A percentile compares a stretch with the other conserved stretches of the same genome.
Evolutionary conservation across 2,113 vertebrate species (phyloP).

Genomic region (Carassius carassius): DNA sequence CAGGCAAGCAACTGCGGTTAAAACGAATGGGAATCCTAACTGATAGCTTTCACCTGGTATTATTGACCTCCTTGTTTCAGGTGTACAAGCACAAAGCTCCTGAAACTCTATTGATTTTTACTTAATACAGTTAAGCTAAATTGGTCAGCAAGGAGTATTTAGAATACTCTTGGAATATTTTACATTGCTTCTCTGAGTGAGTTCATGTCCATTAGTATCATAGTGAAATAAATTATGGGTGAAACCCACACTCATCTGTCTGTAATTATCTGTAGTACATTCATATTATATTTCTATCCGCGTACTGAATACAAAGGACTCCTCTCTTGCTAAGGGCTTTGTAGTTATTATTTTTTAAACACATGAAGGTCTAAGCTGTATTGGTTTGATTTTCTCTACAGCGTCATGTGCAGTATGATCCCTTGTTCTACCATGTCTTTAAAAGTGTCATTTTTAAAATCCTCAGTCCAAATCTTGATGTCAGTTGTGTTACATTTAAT

Average conservation of each 20-base stretch:
- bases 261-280: background rate
- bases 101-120: constrained; percentile 4
- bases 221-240: background rate
- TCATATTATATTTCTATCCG: background rate
- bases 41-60: background rate
- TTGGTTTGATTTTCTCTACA: background rate
- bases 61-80: background rate
- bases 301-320: background rate
- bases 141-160: background rate
- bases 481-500: background rate
- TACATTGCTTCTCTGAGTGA: background rate
- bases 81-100: background rate
- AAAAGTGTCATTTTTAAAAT: background rate
- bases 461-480: background rate
- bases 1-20: background rate
- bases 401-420: background rate
- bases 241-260: background rate
- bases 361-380: background rate
- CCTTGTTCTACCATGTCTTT: background rate
- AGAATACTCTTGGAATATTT: background rate
- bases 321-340: background rate
- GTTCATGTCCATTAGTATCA: background rate
- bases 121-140: constrained; percentile 9
- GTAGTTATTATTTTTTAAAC: background rate
- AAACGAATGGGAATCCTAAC: background rate